phyloP scores from a whole-genome alignment of 2,113 vertebrate species.

The Litocranius walleri region DNA sequence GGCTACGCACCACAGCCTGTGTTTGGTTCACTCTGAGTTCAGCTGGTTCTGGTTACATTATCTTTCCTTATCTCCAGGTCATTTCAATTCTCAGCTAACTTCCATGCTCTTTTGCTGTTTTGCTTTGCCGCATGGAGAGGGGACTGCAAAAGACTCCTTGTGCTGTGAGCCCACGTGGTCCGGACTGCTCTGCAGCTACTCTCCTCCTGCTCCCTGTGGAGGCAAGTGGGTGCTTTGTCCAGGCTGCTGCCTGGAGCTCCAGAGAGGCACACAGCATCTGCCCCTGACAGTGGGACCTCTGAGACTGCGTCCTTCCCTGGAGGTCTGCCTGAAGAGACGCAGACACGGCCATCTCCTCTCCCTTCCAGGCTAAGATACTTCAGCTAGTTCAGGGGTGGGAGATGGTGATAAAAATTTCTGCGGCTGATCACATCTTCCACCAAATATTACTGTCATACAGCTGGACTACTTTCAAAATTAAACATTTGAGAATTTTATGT shows the following conservation, averaged over 20 bases:
- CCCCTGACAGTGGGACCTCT: neutral
- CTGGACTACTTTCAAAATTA: neutral
- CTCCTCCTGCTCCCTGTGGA: accelerated
- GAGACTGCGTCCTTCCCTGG: neutral
- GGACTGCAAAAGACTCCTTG: neutral
- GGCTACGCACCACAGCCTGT: accelerated
- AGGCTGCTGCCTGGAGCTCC: neutral
- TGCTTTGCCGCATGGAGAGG: neutral
- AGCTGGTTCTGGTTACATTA: neutral
- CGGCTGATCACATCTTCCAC: neutral
- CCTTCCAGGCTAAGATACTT: neutral
- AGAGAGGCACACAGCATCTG: accelerated
- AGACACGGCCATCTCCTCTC: neutral
- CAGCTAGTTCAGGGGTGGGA: neutral
- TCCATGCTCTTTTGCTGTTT: neutral
- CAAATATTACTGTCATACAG: neutral
- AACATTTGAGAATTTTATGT: neutral
- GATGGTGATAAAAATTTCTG: neutral
- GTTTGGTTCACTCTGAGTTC: neutral
- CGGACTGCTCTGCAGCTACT: neutral
- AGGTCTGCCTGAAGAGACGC: neutral
- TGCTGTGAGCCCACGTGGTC: neutral
- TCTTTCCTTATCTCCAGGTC: neutral
- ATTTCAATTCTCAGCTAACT: neutral
- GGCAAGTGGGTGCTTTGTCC: neutral